Evolutionary conservation across 1,140 invertebrate species (phyloP), one percentile per base, ranked within the genome.

Genomic region (Eciton burchellii): DNA sequence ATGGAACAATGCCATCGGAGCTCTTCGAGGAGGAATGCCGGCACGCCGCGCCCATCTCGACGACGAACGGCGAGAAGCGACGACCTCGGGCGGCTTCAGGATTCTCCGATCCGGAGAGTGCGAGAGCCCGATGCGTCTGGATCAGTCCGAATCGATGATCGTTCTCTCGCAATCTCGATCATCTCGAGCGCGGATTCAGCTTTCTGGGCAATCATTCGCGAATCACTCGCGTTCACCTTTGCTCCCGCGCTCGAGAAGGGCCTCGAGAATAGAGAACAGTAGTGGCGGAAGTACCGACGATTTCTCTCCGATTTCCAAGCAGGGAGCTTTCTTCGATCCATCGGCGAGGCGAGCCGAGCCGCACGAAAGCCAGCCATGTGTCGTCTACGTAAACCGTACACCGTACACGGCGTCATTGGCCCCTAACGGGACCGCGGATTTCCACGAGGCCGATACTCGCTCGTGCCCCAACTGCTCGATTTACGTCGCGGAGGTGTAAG

Each of bases 1-100:
- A 92, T 93, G 92, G 93, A 94, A 93, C 93, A 94, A 94, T 94
- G 93, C 93, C 93, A 93, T 94, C 93, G 90, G 90, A 88, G 76
- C 89, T 93, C 93, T 93, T 92, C 93, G 92, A 94, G 91, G 81
- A 93, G 92, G 93, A 94, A 94, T 93, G 93, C 91, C 90, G 43
- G 76, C 86, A 89, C 87, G 93, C 92, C 92, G 93, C 93, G 93
- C 93, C 93, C 91, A 94, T 93, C 90, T 89, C 88, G 90, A 82
- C 84, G n/a, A 82, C 87, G 84, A 91, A 88, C 86, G 88, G 83
- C 35, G 26, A 43, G 8, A 24, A 29, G 5, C 68, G 65, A 62
- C 63, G 59, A 49, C 84, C 63, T 54, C 59, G 43, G 56, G 47
- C 16, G 66, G 56, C 74, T 26, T 77, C 83, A n/a, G n/a, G n/a